A percentile compares a stretch with the other conserved stretches of the same genome.
Evolutionary conservation across 1,140 invertebrate species (phyloP).

Genomic region (Drosophila orena): DNA sequence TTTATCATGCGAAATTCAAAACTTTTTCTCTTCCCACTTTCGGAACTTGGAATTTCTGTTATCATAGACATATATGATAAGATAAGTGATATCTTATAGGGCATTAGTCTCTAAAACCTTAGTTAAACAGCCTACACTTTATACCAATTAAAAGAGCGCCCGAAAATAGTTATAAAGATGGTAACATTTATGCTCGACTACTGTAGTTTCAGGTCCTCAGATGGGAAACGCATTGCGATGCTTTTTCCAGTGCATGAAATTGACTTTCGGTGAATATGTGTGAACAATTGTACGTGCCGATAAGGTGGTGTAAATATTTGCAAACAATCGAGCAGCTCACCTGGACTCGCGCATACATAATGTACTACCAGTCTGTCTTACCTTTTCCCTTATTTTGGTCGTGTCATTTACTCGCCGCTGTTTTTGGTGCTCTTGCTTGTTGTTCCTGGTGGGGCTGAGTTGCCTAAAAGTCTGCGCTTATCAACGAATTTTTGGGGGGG

Average conservation of each 20-base stretch:
- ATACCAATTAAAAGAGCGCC: too few relatives aligned
- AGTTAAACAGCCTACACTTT: neutral
- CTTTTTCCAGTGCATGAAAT: constrained; percentile 6
- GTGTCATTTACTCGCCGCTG: constrained; percentile 7
- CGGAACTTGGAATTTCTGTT: too few relatives aligned
- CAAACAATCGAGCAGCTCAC: constrained; percentile 45
- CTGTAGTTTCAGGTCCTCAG: neutral
- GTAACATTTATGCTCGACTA: neutral
- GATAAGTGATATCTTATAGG: neutral
- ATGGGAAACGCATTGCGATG: too few relatives aligned
- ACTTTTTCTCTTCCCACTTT: neutral
- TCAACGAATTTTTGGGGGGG: constrained; percentile 51
- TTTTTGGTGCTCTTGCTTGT: constrained; percentile 2
- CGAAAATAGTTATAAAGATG: too few relatives aligned
- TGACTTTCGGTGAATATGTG: constrained; percentile 17
- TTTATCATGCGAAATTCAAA: neutral
- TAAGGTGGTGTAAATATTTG: constrained; percentile 65
- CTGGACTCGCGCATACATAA: constrained; percentile 11
- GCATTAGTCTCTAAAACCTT: too few relatives aligned
- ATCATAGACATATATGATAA: neutral
- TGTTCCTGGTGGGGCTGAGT: constrained; percentile 7
- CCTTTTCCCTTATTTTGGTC: constrained; percentile 3
- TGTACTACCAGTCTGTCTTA: constrained; percentile 6
- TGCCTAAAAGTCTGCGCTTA: constrained; percentile 60
- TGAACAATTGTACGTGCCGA: constrained; percentile 45